These are phyloP conservation scores for Percopsis transmontana DNA, from an alignment of 2,113 vertebrate genomes.

Conservation along the genomic window DNA sequence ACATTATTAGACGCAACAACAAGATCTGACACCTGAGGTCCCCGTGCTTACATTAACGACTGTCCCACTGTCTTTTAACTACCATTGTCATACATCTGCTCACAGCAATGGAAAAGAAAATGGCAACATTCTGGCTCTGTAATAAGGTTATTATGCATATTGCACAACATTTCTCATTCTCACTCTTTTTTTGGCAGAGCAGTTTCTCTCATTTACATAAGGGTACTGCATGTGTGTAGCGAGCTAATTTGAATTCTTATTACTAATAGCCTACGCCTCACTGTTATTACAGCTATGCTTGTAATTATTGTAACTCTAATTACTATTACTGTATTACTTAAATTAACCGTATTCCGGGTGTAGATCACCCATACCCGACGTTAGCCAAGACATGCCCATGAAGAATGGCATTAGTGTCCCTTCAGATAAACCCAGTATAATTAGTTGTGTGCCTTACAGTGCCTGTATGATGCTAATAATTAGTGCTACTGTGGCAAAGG, in stretches of 20 bases:
- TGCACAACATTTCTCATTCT: slow-evolving; percentile 25
- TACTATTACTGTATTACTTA: slow-evolving; percentile 81
- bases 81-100: slow-evolving; percentile 58
- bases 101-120: slow-evolving; percentile 47
- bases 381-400: slow-evolving; percentile 84
- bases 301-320: slow-evolving; percentile 73
- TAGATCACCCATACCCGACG: slow-evolving; percentile 84
- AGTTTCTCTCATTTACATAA: slow-evolving; percentile 47
- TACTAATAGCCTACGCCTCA: slow-evolving; percentile 57
- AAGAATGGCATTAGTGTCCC: slow-evolving; percentile 87
- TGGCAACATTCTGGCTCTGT: slow-evolving; percentile 45
- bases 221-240: slow-evolving; percentile 35
- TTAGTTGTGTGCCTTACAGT: slow-evolving; percentile 91
- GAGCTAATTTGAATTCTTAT: slow-evolving; percentile 41
- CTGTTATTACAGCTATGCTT: slow-evolving; percentile 64
- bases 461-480: slow-evolving; percentile 89
- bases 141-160: slow-evolving; percentile 58
- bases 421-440: slow-evolving; percentile 93
- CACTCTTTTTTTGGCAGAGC: slow-evolving; percentile 7
- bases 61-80: slow-evolving; percentile 67
- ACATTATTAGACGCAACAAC: slow-evolving; percentile 65
- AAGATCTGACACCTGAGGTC: slow-evolving; percentile 58
- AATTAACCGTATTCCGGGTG: slow-evolving; percentile 88
- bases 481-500: slow-evolving; percentile 88
- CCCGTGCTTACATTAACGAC: slow-evolving; percentile 64